Conservation (phyloP, 2,888 invertebrate genomes). For the Eupelmus urozonus region DNA sequence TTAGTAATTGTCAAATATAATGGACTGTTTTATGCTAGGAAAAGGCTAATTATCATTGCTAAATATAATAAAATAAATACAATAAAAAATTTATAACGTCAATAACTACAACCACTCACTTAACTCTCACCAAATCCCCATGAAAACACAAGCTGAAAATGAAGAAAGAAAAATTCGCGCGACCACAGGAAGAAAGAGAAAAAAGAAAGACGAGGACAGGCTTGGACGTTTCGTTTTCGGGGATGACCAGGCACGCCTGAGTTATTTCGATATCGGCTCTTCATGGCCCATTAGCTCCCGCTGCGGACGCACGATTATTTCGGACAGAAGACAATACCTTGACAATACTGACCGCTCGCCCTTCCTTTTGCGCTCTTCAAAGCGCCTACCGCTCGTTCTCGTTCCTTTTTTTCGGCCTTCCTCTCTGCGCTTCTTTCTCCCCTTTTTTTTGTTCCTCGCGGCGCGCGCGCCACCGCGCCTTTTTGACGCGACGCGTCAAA, state of each 20-base stretch:
- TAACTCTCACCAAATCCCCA: too few relatives aligned
- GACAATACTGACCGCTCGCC: conserved; percentile 71
- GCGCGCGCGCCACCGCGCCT: conserved; percentile 6
- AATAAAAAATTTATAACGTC: too few relatives aligned
- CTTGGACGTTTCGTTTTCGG: conserved; percentile 24
- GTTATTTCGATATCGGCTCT: conserved; percentile 75
- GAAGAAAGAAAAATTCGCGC: neutral
- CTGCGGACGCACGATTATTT: conserved; percentile 70
- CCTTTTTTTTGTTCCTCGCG: conserved; percentile 10
- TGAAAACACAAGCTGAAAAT: too few relatives aligned
- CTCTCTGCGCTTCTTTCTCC: neutral
- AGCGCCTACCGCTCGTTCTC: conserved; percentile 9
- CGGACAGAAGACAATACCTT: conserved; percentile 72
- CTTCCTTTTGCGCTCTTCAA: neutral
- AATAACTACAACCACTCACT: too few relatives aligned
- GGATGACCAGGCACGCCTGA: conserved; percentile 62
- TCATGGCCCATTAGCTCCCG: conserved; percentile 74
- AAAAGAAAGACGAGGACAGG: conserved; percentile 1
- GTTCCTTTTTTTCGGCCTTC: conserved; percentile 12
- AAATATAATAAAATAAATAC: too few relatives aligned
- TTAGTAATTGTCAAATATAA: too few relatives aligned
- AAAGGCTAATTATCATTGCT: too few relatives aligned
- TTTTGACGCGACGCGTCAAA: conserved; percentile 48
- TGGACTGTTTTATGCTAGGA: too few relatives aligned
- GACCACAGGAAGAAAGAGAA: conserved; percentile 13